Base-by-base conservation (phyloP, 2,113 vertebrate species). In the Saguinus midas region DNA sequence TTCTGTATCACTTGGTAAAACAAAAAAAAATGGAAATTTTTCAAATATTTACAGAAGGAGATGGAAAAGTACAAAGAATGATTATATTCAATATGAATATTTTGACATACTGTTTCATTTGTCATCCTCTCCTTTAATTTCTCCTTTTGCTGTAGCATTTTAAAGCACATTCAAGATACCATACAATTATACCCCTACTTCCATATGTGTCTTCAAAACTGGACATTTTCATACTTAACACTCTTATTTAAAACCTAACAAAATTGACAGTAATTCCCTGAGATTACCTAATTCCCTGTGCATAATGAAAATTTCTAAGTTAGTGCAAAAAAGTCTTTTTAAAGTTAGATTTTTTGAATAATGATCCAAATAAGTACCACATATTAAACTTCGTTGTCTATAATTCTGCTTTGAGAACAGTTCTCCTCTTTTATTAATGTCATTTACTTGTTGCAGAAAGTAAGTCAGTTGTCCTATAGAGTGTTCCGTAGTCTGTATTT, bases 331-430 rank as follows among this genome's bases (percentile, higher is more conserved):
- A 50, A 29, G 6, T 73, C 43, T 70, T 90, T 83, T 80, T 93
- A 66, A 35, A 83, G 25, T 95, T 81, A 37, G 40, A 91, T 89
- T 91, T 29, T 91, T 91, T 58, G 50, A 95, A 78, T 76, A 72
- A 91, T 90, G 52, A 64, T 57, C 70, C 27, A 40, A 55, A 58
- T 87, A 85, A 92, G 50, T 89, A 55, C 17, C 43, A n/a, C 43
- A 73, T 75, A 55, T 88, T 85, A 93, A 70, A 58, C 91, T 58
- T 89, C 37, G 37, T 40, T 40, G 16, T 82, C 52, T 91, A n/a
- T 93, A 91, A 95, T 96, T 97, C 58, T 52, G 35, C 88, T 73
- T 82, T 84, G 5, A 88, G 80, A 70, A 52, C 8, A 55, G 21
- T 66, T 92, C 32, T 14, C 55, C 10, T 78, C 48, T 45, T 88